Evolutionary conservation across 2,888 invertebrate species (phyloP).

Genomic region (Deilephila porcellus): DNA sequence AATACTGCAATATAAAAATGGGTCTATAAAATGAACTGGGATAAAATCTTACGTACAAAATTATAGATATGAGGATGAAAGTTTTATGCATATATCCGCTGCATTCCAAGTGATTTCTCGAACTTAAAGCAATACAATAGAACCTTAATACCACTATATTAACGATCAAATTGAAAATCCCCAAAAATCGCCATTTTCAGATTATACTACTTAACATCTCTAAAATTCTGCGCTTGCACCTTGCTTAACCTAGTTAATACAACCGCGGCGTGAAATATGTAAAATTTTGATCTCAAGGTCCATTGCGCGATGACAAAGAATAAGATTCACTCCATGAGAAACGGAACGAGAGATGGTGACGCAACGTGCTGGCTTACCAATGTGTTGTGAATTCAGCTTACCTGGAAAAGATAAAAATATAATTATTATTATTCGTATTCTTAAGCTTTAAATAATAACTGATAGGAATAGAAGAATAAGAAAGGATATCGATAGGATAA

Average conservation of each 20-base stretch:
- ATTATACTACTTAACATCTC: background rate
- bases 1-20: no score
- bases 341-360: conserved; percentile 26
- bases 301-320: conserved; percentile 29
- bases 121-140: no score
- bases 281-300: conserved; percentile 28
- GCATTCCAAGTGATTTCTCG: no score
- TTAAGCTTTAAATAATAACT: background rate
- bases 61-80: no score
- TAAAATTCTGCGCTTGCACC: conserved; percentile 7
- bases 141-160: background rate
- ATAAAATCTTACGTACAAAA: no score
- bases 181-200: background rate
- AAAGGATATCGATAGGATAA: no score
- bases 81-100: no score
- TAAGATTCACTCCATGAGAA: conserved; percentile 27
- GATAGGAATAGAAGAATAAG: background rate
- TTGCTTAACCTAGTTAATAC: conserved; percentile 21
- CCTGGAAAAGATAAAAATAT: conserved; percentile 17
- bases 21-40: no score
- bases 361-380: conserved; percentile 8
- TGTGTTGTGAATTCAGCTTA: conserved; percentile 6
- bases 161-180: background rate
- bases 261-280: conserved; percentile 27
- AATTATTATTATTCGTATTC: background rate